phyloP scores from a whole-genome alignment of 2,888 invertebrate species.

The Nemoura dubitans region DNA sequence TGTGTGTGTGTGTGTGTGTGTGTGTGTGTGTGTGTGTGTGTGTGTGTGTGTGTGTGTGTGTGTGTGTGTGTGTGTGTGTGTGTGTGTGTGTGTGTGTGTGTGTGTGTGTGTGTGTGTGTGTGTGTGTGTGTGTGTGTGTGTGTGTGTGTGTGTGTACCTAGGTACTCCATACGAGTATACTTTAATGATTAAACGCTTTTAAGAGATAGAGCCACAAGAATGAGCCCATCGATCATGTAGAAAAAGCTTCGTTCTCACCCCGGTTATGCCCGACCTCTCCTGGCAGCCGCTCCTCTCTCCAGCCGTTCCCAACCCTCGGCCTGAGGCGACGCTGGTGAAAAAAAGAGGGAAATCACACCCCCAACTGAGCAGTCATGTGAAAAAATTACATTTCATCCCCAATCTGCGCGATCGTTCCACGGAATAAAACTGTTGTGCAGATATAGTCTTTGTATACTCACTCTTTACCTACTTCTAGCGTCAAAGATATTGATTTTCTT shows the following conservation, averaged over 20 bases:
- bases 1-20: too few species aligned
- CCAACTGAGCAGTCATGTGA: conserved; percentile 39
- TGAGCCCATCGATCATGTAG: conserved; percentile 33
- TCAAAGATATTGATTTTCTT: not conserved
- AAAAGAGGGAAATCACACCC: conserved; percentile 38
- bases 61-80: too few species aligned
- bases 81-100: too few species aligned
- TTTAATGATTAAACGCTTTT: conserved; percentile 44
- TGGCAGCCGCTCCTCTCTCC: not conserved
- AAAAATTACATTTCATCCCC: conserved; percentile 38
- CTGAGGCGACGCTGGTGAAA: not conserved
- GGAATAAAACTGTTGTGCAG: conserved; percentile 19
- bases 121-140: too few species aligned
- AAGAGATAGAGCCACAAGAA: conserved; percentile 42
- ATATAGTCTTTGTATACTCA: not conserved
- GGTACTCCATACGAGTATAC: not conserved
- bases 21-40: too few species aligned
- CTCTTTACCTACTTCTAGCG: not conserved
- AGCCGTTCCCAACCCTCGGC: not conserved
- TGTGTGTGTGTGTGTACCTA: too few species aligned
- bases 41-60: too few species aligned
- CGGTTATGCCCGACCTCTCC: not conserved
- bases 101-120: too few species aligned
- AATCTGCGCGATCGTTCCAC: conserved; percentile 17
- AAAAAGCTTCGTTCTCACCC: not conserved